phyloP scores from a whole-genome alignment of 2,113 vertebrate species.

The Brevimyrus niger region DNA sequence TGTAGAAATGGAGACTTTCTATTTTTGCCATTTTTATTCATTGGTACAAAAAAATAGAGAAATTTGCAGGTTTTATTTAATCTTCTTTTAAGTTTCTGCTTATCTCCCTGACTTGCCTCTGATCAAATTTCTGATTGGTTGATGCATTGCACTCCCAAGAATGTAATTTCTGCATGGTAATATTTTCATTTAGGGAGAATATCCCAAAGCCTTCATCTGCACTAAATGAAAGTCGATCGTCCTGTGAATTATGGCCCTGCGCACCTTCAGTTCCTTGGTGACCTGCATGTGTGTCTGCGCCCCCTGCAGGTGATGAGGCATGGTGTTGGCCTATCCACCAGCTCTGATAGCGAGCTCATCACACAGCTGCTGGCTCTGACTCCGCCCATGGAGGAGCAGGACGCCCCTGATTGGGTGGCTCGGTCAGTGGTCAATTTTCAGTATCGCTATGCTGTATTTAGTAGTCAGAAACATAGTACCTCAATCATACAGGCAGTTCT shows the following conservation, averaged over 20 bases:
- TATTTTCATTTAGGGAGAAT: neutral
- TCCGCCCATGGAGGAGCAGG: conserved; percentile 82
- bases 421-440: conserved; percentile 60
- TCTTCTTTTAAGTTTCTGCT: neutral
- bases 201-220: neutral
- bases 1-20: neutral
- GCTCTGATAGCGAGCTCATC: conserved; percentile 95
- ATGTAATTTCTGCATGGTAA: neutral
- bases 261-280: neutral
- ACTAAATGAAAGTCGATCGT: neutral
- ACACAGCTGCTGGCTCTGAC: conserved; percentile 92
- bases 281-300: neutral
- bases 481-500: neutral
- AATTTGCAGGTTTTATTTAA: neutral
- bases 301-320: conserved; percentile 80
- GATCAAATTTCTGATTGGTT: neutral
- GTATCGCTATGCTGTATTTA: neutral
- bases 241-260: neutral
- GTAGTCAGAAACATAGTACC: neutral
- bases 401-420: conserved; percentile 90
- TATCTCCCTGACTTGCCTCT: neutral
- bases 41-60: neutral
- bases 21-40: neutral
- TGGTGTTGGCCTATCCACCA: conserved; percentile 88
- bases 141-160: neutral